Conservation (phyloP, 2,888 invertebrate genomes). For the Bedellia somnulentella region DNA sequence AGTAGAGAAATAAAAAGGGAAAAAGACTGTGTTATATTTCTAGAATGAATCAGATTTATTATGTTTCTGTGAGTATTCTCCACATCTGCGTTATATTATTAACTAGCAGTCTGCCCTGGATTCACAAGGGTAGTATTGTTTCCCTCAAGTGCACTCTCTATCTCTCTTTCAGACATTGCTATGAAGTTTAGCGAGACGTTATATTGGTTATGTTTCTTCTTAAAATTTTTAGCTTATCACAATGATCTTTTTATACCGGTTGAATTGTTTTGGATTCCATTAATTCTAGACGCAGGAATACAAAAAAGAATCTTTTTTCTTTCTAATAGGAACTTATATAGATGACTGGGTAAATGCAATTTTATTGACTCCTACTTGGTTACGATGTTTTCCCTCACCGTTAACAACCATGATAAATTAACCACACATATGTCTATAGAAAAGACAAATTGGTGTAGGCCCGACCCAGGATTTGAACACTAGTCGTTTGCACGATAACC, state of each 20-base stretch:
- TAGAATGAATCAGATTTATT: neutral
- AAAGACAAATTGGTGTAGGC: no score
- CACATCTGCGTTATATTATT: neutral
- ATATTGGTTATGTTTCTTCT: neutral
- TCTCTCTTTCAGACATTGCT: neutral
- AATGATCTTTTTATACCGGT: conserved; percentile 2
- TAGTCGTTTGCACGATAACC: no score
- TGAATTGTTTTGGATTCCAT: conserved; percentile 1
- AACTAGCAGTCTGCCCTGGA: neutral
- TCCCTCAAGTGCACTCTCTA: neutral
- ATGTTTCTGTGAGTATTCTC: neutral
- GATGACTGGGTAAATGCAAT: no score
- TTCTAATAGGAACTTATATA: neutral
- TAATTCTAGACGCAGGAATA: conserved; percentile 1
- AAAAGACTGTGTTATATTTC: neutral
- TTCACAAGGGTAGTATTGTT: neutral
- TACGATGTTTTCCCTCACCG: no score
- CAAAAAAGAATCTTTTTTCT: neutral
- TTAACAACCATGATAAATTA: no score
- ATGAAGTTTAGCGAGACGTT: neutral
- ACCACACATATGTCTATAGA: no score
- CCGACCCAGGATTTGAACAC: no score
- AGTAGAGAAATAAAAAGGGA: conserved; percentile 11
- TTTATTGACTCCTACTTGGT: no score
- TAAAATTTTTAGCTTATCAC: neutral